Evolutionary conservation across 2,113 vertebrate species (phyloP).

Genomic region (human): DNA sequence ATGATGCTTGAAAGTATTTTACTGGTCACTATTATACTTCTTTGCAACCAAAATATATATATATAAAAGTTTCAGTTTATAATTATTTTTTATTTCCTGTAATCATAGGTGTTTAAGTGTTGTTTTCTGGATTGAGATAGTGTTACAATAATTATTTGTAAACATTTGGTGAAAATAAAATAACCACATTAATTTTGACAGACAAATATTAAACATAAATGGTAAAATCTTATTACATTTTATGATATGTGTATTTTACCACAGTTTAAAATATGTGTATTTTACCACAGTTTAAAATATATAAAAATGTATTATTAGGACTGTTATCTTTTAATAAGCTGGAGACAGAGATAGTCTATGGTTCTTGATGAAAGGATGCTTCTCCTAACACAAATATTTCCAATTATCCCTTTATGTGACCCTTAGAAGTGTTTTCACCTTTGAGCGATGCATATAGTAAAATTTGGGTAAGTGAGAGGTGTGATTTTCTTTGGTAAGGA

Average conservation of each 20-base stretch:
- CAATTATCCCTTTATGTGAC: neutral
- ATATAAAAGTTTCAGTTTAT: neutral
- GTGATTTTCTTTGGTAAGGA: neutral
- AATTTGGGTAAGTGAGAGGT: neutral
- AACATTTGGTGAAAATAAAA: neutral
- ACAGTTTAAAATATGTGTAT: neutral
- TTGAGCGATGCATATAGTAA: neutral
- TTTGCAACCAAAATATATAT: neutral
- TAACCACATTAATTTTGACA: slow-evolving; percentile 5
- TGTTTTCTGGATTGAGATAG: neutral
- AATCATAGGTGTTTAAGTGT: neutral
- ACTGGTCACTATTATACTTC: neutral
- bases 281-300: slow-evolving; percentile 8
- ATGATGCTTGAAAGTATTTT: neutral
- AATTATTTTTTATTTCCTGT: neutral
- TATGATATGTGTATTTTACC: neutral
- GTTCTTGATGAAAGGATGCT: neutral
- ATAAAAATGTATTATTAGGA: neutral
- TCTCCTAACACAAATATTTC: neutral
- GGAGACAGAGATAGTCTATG: neutral
- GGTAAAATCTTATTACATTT: slow-evolving; percentile 1
- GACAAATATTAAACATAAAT: neutral
- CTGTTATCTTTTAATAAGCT: neutral
- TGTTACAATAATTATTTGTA: neutral
- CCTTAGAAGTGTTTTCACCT: neutral